Percentiles rank a stretch among this genome's conserved stretches.
phyloP scores from a whole-genome alignment of 1,140 invertebrate genomes.

The Drosophila sp. region DNA sequence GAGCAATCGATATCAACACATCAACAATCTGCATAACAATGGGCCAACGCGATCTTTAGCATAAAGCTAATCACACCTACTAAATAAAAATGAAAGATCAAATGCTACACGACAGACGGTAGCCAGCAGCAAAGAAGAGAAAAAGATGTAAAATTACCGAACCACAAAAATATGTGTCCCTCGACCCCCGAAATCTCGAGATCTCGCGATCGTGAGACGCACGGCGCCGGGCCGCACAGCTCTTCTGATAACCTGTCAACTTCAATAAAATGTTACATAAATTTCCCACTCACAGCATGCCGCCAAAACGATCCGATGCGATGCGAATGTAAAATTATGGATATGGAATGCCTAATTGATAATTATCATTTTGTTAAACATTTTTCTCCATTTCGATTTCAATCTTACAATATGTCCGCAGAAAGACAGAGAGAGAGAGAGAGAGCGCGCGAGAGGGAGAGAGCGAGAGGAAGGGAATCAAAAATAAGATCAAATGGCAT shows the following conservation, averaged over 20 bases:
- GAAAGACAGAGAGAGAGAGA: no score
- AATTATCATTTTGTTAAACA: conserved; percentile 75
- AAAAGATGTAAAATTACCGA: conserved; percentile 1
- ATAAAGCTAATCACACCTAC: conserved; percentile 81
- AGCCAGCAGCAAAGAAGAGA: conserved; percentile 15
- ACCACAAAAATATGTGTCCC: conserved; percentile 48
- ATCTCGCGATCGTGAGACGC: conserved; percentile 36
- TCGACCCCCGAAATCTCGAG: conserved; percentile 37
- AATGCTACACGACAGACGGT: conserved; percentile 35
- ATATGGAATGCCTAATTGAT: conserved; percentile 81
- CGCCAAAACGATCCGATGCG: conserved; percentile 22
- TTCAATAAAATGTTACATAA: conserved; percentile 79
- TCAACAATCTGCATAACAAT: conserved; percentile 66
- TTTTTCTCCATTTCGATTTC: not conserved
- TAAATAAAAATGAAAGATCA: conserved; percentile 59
- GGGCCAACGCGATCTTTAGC: conserved; percentile 60
- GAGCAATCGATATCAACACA: conserved; percentile 3
- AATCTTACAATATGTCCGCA: not conserved
- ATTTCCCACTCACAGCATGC: conserved; percentile 48
- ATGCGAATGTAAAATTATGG: conserved; percentile 46
- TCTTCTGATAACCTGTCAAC: conserved; percentile 58
- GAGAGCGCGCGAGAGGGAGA: no score
- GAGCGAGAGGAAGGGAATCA: not conserved
- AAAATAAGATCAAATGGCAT: conserved; percentile 4
- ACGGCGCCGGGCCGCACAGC: no score